phyloP scores from a whole-genome alignment of 2,797 vertebrate species.

The Orestias chungarensis region DNA sequence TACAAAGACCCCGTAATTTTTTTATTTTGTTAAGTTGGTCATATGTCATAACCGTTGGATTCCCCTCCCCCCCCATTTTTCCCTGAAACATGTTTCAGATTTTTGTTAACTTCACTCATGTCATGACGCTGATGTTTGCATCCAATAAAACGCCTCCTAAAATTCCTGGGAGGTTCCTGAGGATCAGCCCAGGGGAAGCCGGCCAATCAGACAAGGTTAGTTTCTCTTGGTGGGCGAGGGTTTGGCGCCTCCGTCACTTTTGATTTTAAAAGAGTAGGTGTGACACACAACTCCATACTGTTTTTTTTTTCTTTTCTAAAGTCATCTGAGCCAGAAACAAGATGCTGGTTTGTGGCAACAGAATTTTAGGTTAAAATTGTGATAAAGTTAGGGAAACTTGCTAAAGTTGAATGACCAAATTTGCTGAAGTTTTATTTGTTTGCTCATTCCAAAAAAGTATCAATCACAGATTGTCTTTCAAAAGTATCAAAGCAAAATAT shows the following conservation, averaged over 20 bases:
- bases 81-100: not conserved
- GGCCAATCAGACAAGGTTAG: slow-evolving; percentile 9
- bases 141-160: not conserved
- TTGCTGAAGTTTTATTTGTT: not conserved
- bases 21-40: no score
- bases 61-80: not conserved
- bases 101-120: not conserved
- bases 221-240: not conserved
- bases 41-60: not conserved
- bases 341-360: no score
- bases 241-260: not conserved
- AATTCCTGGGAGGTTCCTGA: not conserved
- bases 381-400: not conserved
- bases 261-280: not conserved
- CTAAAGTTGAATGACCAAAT: not conserved
- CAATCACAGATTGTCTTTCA: not conserved
- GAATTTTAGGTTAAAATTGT: not conserved
- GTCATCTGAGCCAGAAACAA: not conserved
- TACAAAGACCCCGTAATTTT: not conserved
- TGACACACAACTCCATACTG: not conserved
- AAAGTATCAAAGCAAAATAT: no score
- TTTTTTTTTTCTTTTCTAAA: no score
- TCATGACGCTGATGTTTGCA: not conserved
- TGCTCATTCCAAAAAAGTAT: not conserved
- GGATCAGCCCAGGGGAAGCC: slow-evolving; percentile 8